These are phyloP conservation scores for Molossus molossus DNA, from an alignment of 2,797 vertebrate genomes.

Conservation along the genomic window DNA sequence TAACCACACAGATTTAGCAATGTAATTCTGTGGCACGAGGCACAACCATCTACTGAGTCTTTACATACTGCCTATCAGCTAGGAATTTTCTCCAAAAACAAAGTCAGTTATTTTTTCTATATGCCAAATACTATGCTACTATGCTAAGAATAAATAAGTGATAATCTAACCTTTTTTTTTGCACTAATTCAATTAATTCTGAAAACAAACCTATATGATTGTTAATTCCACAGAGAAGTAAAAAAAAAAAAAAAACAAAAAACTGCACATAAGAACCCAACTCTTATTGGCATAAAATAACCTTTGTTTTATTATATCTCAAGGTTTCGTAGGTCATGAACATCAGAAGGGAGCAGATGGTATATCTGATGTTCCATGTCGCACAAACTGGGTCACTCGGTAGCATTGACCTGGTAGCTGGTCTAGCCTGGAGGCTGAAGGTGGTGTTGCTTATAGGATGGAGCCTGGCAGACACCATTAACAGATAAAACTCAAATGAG, in stretches of 20 bases:
- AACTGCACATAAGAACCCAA: not conserved
- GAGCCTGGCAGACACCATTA: not conserved
- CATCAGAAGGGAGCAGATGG: not conserved
- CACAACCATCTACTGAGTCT: not conserved
- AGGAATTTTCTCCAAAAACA: not conserved
- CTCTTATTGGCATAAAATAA: not conserved
- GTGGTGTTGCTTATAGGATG: not conserved
- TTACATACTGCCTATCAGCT: not conserved
- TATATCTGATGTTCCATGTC: not conserved
- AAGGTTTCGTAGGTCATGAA: not conserved
- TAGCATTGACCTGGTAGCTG: not conserved
- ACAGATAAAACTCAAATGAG: not conserved
- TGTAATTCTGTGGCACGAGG: not conserved
- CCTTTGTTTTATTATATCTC: not conserved
- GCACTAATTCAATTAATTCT: not conserved
- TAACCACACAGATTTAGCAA: not conserved
- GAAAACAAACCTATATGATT: not conserved
- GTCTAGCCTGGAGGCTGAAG: not conserved
- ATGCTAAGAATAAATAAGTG: not conserved
- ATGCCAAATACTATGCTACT: not conserved
- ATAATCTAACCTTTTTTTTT: not conserved
- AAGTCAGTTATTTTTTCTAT: not conserved
- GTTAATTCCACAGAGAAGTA: not conserved
- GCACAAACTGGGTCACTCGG: rapidly evolving
- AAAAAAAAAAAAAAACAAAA: not conserved